These are phyloP conservation scores for Dasyornis broadbenti DNA, from an alignment of 2,113 vertebrate species.

Conservation along the genomic window DNA sequence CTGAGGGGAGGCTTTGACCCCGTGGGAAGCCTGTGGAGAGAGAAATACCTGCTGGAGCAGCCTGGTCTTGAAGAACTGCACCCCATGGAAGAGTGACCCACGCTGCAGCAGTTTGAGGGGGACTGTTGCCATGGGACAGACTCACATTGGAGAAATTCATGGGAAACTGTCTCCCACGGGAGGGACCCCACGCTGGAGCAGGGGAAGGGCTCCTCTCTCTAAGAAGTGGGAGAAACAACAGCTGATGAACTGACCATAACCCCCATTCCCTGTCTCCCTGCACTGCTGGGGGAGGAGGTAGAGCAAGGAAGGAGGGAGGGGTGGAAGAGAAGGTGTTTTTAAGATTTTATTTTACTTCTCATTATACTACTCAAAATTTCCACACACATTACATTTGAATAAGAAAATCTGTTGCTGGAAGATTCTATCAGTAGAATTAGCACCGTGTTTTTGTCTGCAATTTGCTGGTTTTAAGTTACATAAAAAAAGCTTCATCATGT, in stretches of 20 bases:
- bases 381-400: neutral
- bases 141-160: fast-evolving
- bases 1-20: neutral
- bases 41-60: fast-evolving
- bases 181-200: fast-evolving
- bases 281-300: neutral
- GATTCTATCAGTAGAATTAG: neutral
- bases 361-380: neutral
- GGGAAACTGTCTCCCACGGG: neutral
- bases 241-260: neutral
- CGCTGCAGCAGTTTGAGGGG: too few relatives aligned
- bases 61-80: neutral
- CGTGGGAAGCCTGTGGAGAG: neutral
- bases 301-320: neutral
- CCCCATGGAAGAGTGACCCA: neutral
- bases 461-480: neutral
- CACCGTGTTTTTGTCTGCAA: neutral
- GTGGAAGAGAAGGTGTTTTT: neutral
- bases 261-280: neutral
- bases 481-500: neutral
- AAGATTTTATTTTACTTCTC: neutral
- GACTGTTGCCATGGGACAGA: fast-evolving
- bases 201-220: neutral
- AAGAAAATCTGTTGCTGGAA: neutral
- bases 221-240: neutral